Evolutionary conservation across 2,113 vertebrate genomes (phyloP), one percentile per base, ranked within the genome.

Genomic region (Indicator indicator): DNA sequence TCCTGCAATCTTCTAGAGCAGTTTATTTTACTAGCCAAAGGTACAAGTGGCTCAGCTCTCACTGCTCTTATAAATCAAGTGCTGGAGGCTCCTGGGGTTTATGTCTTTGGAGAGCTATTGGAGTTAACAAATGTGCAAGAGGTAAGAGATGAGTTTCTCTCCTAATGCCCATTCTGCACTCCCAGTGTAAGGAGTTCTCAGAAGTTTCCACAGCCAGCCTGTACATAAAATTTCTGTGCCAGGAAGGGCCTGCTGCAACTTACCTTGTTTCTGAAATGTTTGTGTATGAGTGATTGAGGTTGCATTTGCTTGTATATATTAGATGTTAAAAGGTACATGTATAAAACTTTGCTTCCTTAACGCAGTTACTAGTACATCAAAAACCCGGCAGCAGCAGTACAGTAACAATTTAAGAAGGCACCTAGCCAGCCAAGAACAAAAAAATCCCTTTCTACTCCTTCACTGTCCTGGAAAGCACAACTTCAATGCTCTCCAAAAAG

Each of bases 21-120:
- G 97, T 98, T 98, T 96, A 97, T 98, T 96, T 96, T 98, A 83
- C 94, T 98, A 71, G 98, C 98, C 91, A 98, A 98, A 97, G 97
- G 97, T 67, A 97, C 98, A 26, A 98, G 97, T 97, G 98, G 98
- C 64, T 97, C 98, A 73, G 98, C 98, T 75, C 96, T 99, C 65
- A 98, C 98, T 83, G 94, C 98, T 92, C 98, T 98, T 56, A 98
- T 99, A 94, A 98, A 96, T 89, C 98, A 98, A 97, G 98, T 98
- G 74, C 94, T 99, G 89, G 98, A 98, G 73, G 98, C 98, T 69
- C 98, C 98, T 33, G 98, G 98, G 33, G 98, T 99, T 46, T 99
- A 98, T 64, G 98, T 98, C 59, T 99, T 98, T 0, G 98, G 98
- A 85, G 98, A 98, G 90, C 95, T 99, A 33, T 86, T 99, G 95